phyloP scores from a whole-genome alignment of 30 jellyfish, hydroid and myxozoan genomes.

The Pseudorhiza aurosa region DNA sequence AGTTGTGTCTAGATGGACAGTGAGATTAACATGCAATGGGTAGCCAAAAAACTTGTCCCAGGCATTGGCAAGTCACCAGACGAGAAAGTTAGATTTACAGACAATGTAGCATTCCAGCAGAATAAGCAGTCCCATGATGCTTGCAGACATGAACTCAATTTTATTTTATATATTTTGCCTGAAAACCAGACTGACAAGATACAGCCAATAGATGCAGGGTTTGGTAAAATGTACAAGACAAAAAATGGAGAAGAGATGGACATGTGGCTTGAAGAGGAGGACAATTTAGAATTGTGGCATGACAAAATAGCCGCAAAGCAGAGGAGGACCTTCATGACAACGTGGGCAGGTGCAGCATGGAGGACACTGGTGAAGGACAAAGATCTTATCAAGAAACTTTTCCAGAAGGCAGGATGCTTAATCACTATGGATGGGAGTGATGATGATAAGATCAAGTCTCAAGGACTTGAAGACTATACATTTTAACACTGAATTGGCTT shows the following conservation, averaged over 20 bases:
- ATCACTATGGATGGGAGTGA: too few species aligned
- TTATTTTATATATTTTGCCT: conserved; percentile 1
- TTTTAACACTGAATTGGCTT: too few species aligned
- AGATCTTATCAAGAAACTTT: neutral
- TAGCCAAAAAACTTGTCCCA: neutral
- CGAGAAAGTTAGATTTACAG: conserved; percentile 5
- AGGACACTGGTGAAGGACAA: neutral
- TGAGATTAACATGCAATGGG: conserved; percentile 4
- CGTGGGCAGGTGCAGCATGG: conserved; percentile 24
- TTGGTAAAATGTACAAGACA: neutral
- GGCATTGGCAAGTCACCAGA: neutral
- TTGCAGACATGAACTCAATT: neutral
- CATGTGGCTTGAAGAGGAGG: conserved; percentile 5
- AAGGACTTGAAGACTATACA: too few species aligned
- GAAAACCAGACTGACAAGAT: conserved; percentile 12
- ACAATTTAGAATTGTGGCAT: neutral
- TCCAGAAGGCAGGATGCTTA: too few species aligned
- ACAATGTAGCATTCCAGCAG: conserved; percentile 10
- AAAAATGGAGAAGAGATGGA: conserved; percentile 14
- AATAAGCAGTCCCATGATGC: conserved; percentile 3
- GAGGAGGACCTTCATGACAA: conserved; percentile 2
- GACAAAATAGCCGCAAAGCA: conserved; percentile 1
- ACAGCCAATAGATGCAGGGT: conserved; percentile 23
- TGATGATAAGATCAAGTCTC: too few species aligned
- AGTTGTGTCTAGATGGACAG: conserved; percentile 7